These are phyloP conservation scores for Scelioninae gen. 2 DNA, from an alignment of 2,888 invertebrate species.

Conservation along the genomic window DNA sequence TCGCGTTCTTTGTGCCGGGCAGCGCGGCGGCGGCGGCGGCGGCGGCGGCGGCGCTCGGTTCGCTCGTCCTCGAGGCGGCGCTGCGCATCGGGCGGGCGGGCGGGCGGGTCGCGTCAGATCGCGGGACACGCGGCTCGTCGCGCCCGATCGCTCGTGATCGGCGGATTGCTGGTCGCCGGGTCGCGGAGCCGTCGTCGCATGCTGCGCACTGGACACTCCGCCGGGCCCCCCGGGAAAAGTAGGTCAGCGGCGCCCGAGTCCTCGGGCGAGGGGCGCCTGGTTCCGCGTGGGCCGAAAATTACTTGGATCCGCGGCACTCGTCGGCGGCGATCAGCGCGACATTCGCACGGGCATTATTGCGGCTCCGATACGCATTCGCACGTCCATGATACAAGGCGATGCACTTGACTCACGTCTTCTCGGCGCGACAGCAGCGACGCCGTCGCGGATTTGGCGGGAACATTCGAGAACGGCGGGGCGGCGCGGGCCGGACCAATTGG, in stretches of 20 bases:
- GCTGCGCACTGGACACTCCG: slow-evolving; percentile 30
- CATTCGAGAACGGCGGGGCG: slow-evolving; percentile 10
- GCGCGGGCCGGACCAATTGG: too few relatives aligned
- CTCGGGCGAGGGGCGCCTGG: slow-evolving; percentile 28
- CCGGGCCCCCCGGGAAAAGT: slow-evolving; percentile 27
- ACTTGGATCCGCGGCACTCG: slow-evolving; percentile 15
- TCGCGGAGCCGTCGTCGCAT: slow-evolving; percentile 39
- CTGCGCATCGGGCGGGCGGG: slow-evolving; percentile 9
- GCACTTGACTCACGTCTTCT: slow-evolving; percentile 72
- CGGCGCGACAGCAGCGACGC: slow-evolving; percentile 61
- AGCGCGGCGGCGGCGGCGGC: slow-evolving; percentile 21
- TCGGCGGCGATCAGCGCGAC: slow-evolving; percentile 48
- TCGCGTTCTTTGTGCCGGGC: slow-evolving; percentile 25
- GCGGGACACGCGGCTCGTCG: slow-evolving; percentile 18
- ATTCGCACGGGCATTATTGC: slow-evolving; percentile 62
- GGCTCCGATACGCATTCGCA: slow-evolving; percentile 68
- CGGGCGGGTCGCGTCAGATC: slow-evolving; percentile 38
- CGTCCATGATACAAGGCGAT: slow-evolving; percentile 65
- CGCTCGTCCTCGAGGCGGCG: neutral
- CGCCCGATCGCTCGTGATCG: slow-evolving; percentile 3
- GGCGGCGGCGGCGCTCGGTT: slow-evolving; percentile 4
- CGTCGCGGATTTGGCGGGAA: slow-evolving; percentile 29
- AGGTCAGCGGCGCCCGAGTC: slow-evolving; percentile 44
- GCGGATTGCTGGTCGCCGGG: slow-evolving; percentile 37
- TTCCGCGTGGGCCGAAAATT: slow-evolving; percentile 19